These are phyloP conservation scores for Sipha flava DNA, from an alignment of 1,140 invertebrate species.

Conservation along the genomic window DNA sequence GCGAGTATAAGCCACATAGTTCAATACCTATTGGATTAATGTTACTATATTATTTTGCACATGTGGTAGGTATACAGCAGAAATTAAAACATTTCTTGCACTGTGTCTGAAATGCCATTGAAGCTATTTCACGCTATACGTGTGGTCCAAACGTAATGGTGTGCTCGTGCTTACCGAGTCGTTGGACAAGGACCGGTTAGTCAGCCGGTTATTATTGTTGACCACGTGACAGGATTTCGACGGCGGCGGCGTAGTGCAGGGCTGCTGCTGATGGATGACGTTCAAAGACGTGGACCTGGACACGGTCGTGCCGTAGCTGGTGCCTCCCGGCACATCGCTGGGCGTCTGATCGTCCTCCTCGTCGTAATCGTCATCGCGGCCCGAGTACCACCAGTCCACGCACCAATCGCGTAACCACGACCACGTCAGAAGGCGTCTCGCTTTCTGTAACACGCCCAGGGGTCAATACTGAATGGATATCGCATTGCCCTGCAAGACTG, in stretches of 20 bases:
- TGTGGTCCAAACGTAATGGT: not conserved
- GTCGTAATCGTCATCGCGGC: constrained; percentile 67
- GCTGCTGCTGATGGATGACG: constrained; percentile 65
- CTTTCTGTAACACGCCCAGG: constrained; percentile 42
- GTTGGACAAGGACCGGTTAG: constrained; percentile 56
- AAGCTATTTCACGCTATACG: too few species aligned
- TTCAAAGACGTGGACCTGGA: constrained; percentile 75
- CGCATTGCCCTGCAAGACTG: too few species aligned
- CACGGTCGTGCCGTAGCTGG: constrained; percentile 75
- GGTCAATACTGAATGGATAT: too few species aligned
- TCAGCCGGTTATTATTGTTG: constrained; percentile 44
- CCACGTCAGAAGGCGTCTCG: constrained; percentile 48
- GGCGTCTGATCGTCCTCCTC: constrained; percentile 56
- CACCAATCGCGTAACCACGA: constrained; percentile 64
- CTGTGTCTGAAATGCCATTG: too few species aligned
- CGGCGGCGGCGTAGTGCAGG: constrained; percentile 49
- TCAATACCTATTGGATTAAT: too few species aligned
- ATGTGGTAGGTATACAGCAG: too few species aligned
- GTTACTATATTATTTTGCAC: too few species aligned
- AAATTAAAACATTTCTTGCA: too few species aligned
- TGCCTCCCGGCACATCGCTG: constrained; percentile 63
- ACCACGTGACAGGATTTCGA: constrained; percentile 45
- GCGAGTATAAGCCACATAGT: too few species aligned
- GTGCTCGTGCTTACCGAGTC: constrained; percentile 50
- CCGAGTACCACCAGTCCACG: constrained; percentile 77